Evolutionary conservation across 1,140 invertebrate species (phyloP), one percentile per base, ranked within the genome.

Genomic region (Rhyzopertha dominica): DNA sequence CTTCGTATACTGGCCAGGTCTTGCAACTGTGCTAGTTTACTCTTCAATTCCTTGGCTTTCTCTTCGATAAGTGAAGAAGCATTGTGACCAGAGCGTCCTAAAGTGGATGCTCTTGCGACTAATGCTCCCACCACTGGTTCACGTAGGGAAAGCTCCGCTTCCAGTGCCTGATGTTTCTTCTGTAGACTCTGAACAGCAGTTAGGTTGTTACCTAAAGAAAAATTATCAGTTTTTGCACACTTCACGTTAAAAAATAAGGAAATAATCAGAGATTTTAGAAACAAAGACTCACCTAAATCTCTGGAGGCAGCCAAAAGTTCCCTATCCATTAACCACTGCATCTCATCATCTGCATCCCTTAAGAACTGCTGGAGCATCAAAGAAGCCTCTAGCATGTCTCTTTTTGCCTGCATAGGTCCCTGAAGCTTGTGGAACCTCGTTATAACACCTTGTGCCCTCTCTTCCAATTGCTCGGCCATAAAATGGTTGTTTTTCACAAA

Each of bases 161-260:
- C 90, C 3, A 93, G 59, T 1, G 81, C 80, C 52, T 88, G 81
- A 69, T 98, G 95, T 68, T 98, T 98, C 75, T 98, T 98, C 58
- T 97, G 93, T 31, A 98, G 70, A 58, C 88, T 89, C 63, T 98
- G 94, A 0, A 97, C 93, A n/a, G 90, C 85, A 14, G 86, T 84
- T 26, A 98, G 68, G 61, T 86, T 81, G 59, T 76, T 77, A 48
- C 88, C 81, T 49, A 47, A 32, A 47, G 24, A 10, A 13, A n/a
- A 42, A 31, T 39, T 12, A n/a, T n/a, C n/a, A n/a, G n/a, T n/a
- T n/a, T n/a, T n/a, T n/a, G n/a, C n/a, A n/a, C n/a, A n/a, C n/a
- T n/a, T n/a, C n/a, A n/a, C n/a, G n/a, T n/a, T n/a, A n/a, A n/a
- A n/a, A n/a, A n/a, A n/a, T n/a, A n/a, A n/a, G n/a, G n/a, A n/a